Conservation (phyloP, 2,888 invertebrate species). For the Drosophila nigricruria region DNA sequence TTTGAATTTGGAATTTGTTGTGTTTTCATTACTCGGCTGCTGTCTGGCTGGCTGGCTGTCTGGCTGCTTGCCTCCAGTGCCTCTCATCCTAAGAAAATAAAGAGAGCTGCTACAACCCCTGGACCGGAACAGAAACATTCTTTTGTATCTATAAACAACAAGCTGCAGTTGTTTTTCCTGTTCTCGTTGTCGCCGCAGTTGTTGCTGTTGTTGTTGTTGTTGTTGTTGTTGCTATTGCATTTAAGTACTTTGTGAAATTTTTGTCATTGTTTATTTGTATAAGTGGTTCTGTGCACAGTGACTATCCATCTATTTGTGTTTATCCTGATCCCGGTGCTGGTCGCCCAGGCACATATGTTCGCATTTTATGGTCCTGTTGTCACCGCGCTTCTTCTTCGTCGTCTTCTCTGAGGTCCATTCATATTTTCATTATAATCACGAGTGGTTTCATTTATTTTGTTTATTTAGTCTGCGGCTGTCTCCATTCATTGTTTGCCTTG, state of each 20-base stretch:
- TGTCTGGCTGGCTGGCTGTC: conserved; percentile 30
- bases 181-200: conserved; percentile 19
- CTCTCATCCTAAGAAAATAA: conserved; percentile 64
- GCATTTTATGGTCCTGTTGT: conserved; percentile 52
- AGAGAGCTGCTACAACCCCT: conserved; percentile 57
- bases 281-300: conserved; percentile 46
- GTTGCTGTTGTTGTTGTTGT: conserved; percentile 36
- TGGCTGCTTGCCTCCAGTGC: conserved; percentile 25
- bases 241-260: conserved; percentile 76
- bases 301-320: conserved; percentile 58
- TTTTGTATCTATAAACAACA: conserved; percentile 52
- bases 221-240: conserved; percentile 57
- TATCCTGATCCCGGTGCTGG: conserved; percentile 54
- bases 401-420: conserved; percentile 34
- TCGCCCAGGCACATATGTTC: conserved; percentile 39
- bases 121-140: conserved; percentile 46
- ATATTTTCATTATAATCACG: conserved; percentile 61
- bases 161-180: conserved; percentile 69
- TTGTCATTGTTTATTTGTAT: conserved; percentile 78
- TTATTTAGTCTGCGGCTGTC: conserved; percentile 53
- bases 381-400: conserved; percentile 26
- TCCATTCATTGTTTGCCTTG: conserved; percentile 25
- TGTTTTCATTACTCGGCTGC: conserved; percentile 70
- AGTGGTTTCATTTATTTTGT: conserved; percentile 59
- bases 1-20: conserved; percentile 71